phyloP scores from a whole-genome alignment of 2,113 vertebrate species.

The Rostratula benghalensis region DNA sequence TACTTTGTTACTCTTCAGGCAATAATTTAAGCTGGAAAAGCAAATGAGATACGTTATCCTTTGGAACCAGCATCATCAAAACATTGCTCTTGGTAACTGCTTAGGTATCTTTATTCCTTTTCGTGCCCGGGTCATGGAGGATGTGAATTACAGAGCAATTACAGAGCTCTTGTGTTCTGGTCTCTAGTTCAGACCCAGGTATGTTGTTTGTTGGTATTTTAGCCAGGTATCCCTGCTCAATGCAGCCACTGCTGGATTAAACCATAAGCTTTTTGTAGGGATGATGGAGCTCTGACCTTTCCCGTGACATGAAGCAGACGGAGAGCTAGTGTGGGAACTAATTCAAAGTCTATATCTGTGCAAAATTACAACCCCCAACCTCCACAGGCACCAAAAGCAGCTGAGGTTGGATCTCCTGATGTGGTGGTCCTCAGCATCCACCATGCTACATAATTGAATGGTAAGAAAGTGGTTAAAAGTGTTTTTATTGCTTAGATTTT shows the following conservation, averaged over 20 bases:
- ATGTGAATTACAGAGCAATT: background rate
- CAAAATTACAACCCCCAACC: background rate
- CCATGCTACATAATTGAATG: background rate
- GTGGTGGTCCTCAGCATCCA: background rate
- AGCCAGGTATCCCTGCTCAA: background rate
- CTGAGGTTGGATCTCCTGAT: background rate
- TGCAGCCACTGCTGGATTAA: background rate
- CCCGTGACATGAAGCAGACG: rapidly evolving
- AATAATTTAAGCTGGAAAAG: background rate
- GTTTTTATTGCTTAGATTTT: background rate
- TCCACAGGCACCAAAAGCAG: background rate
- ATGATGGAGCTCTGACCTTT: background rate
- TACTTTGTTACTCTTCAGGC: background rate
- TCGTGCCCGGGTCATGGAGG: background rate
- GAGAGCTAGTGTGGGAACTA: background rate
- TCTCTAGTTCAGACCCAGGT: background rate
- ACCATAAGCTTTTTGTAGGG: background rate
- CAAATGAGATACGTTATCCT: background rate
- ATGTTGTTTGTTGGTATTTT: background rate
- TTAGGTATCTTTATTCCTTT: background rate
- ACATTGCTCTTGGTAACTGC: background rate
- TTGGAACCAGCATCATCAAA: background rate
- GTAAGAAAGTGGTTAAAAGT: background rate
- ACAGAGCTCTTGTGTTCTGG: background rate
- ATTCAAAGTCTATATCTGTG: background rate